A percentile compares a stretch with the other conserved stretches of the same genome.
phyloP scores from a whole-genome alignment of 2,113 vertebrate species.

The Myiopsitta monachus region DNA sequence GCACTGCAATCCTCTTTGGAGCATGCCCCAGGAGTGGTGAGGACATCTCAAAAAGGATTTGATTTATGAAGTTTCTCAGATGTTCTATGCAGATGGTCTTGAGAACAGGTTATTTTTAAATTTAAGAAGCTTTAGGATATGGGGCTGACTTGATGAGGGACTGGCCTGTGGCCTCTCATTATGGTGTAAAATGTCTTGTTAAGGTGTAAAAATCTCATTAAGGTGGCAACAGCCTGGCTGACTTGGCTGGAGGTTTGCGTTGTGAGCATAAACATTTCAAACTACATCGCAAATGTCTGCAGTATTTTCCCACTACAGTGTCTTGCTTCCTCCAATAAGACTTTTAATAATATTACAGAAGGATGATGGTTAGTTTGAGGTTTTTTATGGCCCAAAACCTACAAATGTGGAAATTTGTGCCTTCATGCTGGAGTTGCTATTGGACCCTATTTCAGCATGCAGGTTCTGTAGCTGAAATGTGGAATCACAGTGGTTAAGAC shows the following conservation, averaged over 20 bases:
- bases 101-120: neutral
- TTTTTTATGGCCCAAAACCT: neutral
- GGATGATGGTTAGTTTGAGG: neutral
- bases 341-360: neutral
- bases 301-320: rapidly evolving
- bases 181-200: neutral
- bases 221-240: neutral
- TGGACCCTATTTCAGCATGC: rapidly evolving
- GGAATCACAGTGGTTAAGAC: neutral
- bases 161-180: neutral
- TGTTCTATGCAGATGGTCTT: neutral
- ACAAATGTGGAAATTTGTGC: rapidly evolving
- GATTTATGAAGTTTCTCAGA: neutral
- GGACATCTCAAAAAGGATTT: neutral
- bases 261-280: neutral
- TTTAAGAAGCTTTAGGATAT: neutral
- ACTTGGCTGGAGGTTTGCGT: neutral
- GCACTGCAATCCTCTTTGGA: rapidly evolving
- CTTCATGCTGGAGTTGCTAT: rapidly evolving
- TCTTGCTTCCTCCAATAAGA: neutral
- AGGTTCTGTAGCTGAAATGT: neutral
- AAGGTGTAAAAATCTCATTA: neutral
- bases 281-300: neutral
- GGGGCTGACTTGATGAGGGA: neutral
- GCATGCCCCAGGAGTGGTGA: neutral